Percentiles rank a stretch among this genome's conserved stretches.
Evolutionary conservation across 2,888 invertebrate species (phyloP).

Genomic region (Acrocyrtus sp.): DNA sequence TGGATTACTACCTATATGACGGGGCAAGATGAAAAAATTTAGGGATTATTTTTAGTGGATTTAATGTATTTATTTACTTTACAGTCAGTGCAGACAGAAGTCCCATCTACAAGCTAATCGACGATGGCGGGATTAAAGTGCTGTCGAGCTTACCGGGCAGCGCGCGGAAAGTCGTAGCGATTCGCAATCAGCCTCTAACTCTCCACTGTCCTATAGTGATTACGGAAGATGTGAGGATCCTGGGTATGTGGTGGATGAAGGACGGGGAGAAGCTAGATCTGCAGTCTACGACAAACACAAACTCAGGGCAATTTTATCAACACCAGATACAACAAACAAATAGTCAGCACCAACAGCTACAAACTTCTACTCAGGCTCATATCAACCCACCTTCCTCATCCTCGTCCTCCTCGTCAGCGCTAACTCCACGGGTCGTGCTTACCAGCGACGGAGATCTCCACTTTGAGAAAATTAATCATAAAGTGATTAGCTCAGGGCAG

Average conservation of each 20-base stretch:
- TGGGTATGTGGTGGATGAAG: slow-evolving; percentile 60
- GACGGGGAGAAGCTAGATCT: slow-evolving; percentile 58
- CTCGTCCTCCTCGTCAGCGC: slow-evolving; percentile 4
- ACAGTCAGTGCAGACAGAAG: slow-evolving; percentile 50
- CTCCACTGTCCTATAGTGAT: slow-evolving; percentile 57
- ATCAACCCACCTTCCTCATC: slow-evolving; percentile 28
- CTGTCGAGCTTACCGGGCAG: slow-evolving; percentile 48
- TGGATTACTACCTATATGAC: too few species aligned
- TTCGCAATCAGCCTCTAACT: slow-evolving; percentile 54
- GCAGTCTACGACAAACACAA: slow-evolving; percentile 30
- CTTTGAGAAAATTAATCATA: slow-evolving; percentile 61
- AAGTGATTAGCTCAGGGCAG: slow-evolving; percentile 47
- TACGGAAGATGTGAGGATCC: slow-evolving; percentile 35
- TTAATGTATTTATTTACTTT: slow-evolving; percentile 7
- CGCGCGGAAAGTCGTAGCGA: slow-evolving; percentile 51
- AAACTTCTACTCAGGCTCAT: slow-evolving; percentile 50
- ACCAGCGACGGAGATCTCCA: slow-evolving; percentile 56
- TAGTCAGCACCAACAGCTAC: slow-evolving; percentile 47
- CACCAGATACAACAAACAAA: slow-evolving; percentile 23
- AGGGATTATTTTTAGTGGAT: slow-evolving; percentile 1
- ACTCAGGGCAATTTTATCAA: slow-evolving; percentile 29
- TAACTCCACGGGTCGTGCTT: slow-evolving; percentile 39
- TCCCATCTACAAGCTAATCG: slow-evolving; percentile 51
- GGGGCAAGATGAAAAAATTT: too few species aligned
- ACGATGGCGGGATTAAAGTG: slow-evolving; percentile 60